Evolutionary conservation across 2,888 invertebrate species (phyloP).

Genomic region (Monoplex corrugatus): DNA sequence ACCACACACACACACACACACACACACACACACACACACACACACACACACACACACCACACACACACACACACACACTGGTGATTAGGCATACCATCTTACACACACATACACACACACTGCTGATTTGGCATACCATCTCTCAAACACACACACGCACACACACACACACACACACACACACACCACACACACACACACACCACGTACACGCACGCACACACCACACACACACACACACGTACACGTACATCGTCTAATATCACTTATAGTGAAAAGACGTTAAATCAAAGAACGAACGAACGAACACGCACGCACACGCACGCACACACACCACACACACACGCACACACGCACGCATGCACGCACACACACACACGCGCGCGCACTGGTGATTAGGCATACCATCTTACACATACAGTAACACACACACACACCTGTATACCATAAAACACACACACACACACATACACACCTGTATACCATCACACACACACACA

Average conservation of each 20-base stretch:
- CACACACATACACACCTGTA: no score
- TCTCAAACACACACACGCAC: neutral
- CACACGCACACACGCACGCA: conserved; percentile 4
- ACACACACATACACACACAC: neutral
- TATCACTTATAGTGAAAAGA: no score
- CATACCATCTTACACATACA: no score
- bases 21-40: conserved; percentile 1
- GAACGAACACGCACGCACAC: neutral
- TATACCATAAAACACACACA: no score
- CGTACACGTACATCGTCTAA: no score
- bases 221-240: no score
- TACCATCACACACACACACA: no score
- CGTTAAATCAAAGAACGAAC: no score
- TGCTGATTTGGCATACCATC: no score
- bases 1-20: neutral
- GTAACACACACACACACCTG: no score
- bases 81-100: neutral
- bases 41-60: neutral
- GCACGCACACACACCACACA: conserved; percentile 1
- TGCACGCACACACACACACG: neutral
- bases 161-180: neutral
- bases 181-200: neutral
- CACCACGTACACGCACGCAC: no score
- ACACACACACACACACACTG: neutral
- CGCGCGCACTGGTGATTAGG: no score